phyloP scores from a whole-genome alignment of 2,888 invertebrate genomes.

The Spodoptera littoralis region DNA sequence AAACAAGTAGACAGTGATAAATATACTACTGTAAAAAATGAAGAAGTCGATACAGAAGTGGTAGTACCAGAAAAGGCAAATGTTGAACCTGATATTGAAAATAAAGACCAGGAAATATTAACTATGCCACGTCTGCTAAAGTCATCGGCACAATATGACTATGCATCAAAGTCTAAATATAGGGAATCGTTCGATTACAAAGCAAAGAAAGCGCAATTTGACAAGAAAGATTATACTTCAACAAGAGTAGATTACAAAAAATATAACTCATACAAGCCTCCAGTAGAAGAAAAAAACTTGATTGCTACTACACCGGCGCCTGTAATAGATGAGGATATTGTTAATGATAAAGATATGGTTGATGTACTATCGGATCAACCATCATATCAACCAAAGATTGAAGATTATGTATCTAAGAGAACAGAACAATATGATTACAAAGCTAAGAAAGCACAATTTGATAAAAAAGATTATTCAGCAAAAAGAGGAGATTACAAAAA shows the following conservation, averaged over 20 bases:
- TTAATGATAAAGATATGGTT: not conserved
- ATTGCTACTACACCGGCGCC: not conserved
- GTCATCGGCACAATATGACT: slow-evolving; percentile 23
- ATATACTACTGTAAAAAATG: slow-evolving; percentile 6
- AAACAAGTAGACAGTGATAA: slow-evolving; percentile 8
- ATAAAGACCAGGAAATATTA: not conserved
- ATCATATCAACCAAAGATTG: slow-evolving; percentile 2
- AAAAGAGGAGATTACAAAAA: slow-evolving; percentile 35
- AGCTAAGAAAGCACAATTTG: slow-evolving; percentile 21
- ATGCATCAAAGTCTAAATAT: slow-evolving; percentile 26
- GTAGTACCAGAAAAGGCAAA: not conserved
- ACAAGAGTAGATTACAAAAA: slow-evolving; percentile 3
- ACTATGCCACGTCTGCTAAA: slow-evolving; percentile 19
- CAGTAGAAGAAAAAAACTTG: not conserved
- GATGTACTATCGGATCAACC: not conserved
- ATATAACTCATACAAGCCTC: not conserved
- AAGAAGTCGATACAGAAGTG: not conserved
- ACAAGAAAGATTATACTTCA: slow-evolving; percentile 2
- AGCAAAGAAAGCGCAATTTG: not conserved
- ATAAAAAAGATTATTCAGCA: slow-evolving; percentile 25
- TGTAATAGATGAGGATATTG: not conserved
- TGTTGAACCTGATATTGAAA: slow-evolving; percentile 3
- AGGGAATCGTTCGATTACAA: slow-evolving; percentile 10
- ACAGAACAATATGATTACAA: slow-evolving; percentile 30
- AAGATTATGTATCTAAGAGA: slow-evolving; percentile 16